Percentiles rank a stretch among this genome's conserved stretches.
These are phyloP conservation scores for Cinara cedri DNA, from an alignment of 2,888 invertebrate genomes.

Conservation along the genomic window DNA sequence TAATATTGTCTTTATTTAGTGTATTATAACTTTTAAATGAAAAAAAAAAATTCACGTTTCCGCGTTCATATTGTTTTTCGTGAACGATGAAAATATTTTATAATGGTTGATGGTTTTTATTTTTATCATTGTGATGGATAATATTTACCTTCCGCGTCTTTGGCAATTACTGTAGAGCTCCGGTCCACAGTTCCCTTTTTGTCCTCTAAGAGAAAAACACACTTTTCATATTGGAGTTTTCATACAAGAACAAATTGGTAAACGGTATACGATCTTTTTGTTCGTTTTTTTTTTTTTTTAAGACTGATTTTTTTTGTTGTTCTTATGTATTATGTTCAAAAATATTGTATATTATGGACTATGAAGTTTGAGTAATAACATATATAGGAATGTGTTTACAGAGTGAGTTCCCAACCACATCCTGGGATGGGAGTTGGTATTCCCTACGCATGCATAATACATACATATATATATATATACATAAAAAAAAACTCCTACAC, in stretches of 20 bases:
- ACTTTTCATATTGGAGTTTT: slow-evolving; percentile 57
- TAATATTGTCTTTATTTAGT: neutral
- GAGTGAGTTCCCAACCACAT: slow-evolving; percentile 1
- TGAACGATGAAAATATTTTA: neutral
- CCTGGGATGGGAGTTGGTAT: neutral
- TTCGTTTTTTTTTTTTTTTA: neutral
- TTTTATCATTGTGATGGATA: slow-evolving; percentile 51
- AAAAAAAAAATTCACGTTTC: slow-evolving; percentile 26
- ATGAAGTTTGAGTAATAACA: neutral
- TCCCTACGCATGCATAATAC: slow-evolving; percentile 50
- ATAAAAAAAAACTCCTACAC: slow-evolving; percentile 22
- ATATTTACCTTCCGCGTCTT: slow-evolving; percentile 83
- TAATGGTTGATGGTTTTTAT: slow-evolving; percentile 10
- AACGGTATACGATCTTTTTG: slow-evolving; percentile 38
- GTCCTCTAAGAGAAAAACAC: slow-evolving; percentile 69
- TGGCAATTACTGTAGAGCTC: slow-evolving; percentile 91
- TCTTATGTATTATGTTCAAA: no score
- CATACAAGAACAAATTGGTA: slow-evolving; percentile 49
- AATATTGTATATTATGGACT: slow-evolving; percentile 1
- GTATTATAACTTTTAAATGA: neutral
- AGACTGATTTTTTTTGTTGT: neutral
- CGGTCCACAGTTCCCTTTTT: slow-evolving; percentile 92
- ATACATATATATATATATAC: neutral
- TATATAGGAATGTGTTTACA: slow-evolving; percentile 1
- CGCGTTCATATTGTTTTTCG: slow-evolving; percentile 45